These are phyloP conservation scores for Paracentrotus lividus DNA, from an alignment of 53 echinoderm and acorn worm species.

Conservation along the genomic window DNA sequence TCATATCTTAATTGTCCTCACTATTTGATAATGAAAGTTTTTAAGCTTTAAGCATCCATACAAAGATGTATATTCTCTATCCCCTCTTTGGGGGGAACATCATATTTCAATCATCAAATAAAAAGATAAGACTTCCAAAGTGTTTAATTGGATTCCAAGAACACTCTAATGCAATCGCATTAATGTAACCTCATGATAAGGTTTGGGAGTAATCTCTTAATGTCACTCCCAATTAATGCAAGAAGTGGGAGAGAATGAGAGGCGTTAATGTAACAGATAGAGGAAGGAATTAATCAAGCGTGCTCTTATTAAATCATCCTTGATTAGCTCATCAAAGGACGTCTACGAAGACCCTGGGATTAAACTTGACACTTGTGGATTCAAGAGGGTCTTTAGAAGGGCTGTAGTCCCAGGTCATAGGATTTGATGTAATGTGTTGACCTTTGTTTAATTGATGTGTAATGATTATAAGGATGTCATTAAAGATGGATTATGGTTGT, in stretches of 20 bases:
- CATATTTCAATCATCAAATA: not conserved
- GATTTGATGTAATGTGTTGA: not conserved
- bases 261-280: not conserved
- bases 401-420: not conserved
- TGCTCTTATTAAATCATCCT: constrained; percentile 13
- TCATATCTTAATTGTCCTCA: not conserved
- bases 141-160: not conserved
- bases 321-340: not conserved
- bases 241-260: not conserved
- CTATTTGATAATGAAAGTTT: not conserved
- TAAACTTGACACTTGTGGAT: constrained; percentile 37
- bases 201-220: not conserved
- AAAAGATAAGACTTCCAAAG: not conserved
- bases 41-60: not conserved
- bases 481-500: not conserved
- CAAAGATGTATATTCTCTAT: not conserved
- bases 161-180: not conserved
- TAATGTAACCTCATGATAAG: not conserved
- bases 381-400: not conserved
- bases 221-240: not conserved
- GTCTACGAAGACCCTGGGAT: not conserved
- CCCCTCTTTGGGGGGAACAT: not conserved
- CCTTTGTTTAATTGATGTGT: not conserved
- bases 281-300: constrained; percentile 33
- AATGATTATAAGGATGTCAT: too few relatives aligned